Percentiles rank a stretch among this genome's conserved stretches.
Conservation (phyloP, 2,888 invertebrate genomes). For the Diabrotica balteata region DNA sequence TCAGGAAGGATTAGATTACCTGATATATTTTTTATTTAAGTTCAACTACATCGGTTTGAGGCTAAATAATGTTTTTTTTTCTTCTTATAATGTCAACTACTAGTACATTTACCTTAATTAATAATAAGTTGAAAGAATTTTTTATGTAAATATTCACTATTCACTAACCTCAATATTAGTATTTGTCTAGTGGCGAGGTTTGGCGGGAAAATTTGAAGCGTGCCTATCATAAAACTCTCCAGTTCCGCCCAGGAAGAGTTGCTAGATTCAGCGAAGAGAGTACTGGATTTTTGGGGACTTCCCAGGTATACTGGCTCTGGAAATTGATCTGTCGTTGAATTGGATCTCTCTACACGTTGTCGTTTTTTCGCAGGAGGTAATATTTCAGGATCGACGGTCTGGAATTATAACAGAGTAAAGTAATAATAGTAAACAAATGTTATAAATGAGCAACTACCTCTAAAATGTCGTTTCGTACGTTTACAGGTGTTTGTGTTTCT, state of each 20-base stretch:
- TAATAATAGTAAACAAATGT: too few relatives aligned
- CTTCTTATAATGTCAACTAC: too few relatives aligned
- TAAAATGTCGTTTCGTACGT: constrained; percentile 10
- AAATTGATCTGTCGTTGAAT: neutral
- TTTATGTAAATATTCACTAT: too few relatives aligned
- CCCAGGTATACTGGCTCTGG: constrained; percentile 34
- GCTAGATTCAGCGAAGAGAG: constrained; percentile 66
- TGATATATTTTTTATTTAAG: too few relatives aligned
- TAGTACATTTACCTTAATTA: too few relatives aligned
- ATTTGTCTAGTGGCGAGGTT: constrained; percentile 90
- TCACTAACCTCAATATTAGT: constrained; percentile 74
- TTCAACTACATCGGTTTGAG: too few relatives aligned
- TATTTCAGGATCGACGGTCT: constrained; percentile 38
- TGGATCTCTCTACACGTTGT: constrained; percentile 40
- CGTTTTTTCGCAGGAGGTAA: constrained; percentile 42
- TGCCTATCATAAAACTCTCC: constrained; percentile 88
- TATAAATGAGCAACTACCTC: constrained; percentile 15
- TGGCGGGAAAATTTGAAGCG: constrained; percentile 88
- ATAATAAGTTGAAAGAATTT: too few relatives aligned
- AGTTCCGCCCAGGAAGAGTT: constrained; percentile 93
- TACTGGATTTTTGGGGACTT: constrained; percentile 39
- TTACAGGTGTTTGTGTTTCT: constrained; percentile 21
- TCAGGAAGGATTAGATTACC: too few relatives aligned
- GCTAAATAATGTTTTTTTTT: too few relatives aligned
- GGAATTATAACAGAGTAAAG: constrained; percentile 6